Percentiles rank a stretch among this genome's conserved stretches.
Evolutionary conservation across 2,113 vertebrate species (phyloP).

Genomic region (Zosterops pallidus): DNA sequence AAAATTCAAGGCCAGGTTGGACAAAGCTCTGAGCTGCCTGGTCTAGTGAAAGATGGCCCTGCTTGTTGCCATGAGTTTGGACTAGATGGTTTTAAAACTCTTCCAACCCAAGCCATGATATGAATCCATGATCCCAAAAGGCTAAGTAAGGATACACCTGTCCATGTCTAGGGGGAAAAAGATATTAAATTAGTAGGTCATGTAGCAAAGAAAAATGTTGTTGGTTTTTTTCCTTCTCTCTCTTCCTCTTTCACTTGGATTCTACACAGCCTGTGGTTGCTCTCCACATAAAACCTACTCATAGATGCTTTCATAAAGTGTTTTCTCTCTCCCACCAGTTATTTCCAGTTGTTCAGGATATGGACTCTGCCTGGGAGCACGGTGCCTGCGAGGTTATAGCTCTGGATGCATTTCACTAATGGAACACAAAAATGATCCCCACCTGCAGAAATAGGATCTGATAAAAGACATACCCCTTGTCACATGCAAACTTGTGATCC

Average conservation of each 20-base stretch:
- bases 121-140: not conserved
- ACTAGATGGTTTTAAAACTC: not conserved
- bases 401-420: not conserved
- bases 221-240: not conserved
- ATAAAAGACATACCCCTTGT: not conserved
- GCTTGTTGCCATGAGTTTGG: not conserved
- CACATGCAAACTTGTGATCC: not conserved
- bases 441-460: not conserved
- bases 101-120: not conserved
- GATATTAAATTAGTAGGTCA: not conserved
- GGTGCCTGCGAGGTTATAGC: not conserved
- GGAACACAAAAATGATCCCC: not conserved
- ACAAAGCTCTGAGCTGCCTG: not conserved
- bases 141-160: not conserved
- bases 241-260: not conserved
- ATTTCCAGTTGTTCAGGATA: not conserved
- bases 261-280: not conserved
- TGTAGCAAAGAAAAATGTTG: not conserved
- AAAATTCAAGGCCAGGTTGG: not conserved
- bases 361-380: rapidly evolving
- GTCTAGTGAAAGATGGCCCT: not conserved
- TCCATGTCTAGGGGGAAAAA: not conserved
- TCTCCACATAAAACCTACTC: not conserved
- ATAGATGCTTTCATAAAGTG: not conserved
- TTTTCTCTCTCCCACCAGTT: not conserved